Base-by-base conservation (phyloP, 2,888 invertebrate genomes). In the Eulithis prunata region DNA sequence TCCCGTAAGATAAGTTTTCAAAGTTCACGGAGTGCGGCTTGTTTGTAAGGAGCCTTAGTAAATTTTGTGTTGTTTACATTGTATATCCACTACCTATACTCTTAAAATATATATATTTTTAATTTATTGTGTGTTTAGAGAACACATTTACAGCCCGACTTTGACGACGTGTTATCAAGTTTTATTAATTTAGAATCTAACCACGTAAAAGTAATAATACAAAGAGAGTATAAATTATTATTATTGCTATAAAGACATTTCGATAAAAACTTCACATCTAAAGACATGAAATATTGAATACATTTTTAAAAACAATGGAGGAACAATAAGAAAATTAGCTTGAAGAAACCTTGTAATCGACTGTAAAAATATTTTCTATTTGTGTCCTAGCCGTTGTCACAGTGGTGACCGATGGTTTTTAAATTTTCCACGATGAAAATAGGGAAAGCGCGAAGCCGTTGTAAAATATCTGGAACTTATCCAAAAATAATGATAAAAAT, bases 391-490 rank as follows among this genome's bases (percentile, higher is more conserved):
- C 81, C 77, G 91, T 88, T 92, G 92, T 91, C 92, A 91, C 90
- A 85, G 78, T 81, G 79, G 91, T 93, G 92, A 93, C 85, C 88
- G 91, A 92, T 92, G 89, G 89, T 88, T 93, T 92, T 92, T 91
- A 91, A 91, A 92, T 91, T 91, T 91, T 91, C 84, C 74, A 82
- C 82, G 91, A 90, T 92, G 92, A 91, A 93, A 92, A 92, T 91
- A 92, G 91, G 91, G 91, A 91, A 93, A 92, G 88, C 89, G 86
- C 88, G 87, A 84, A 88, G 78, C 81, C 84, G 88, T 88, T 90
- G 89, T 91, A 88, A 88, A 88, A 83, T 83, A 79, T 84, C 90
- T 93, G 92, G 92, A 87, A 76, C 78, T 46, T 71, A 60, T 86
- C 92, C 92, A 92, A 86, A 83, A 87, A 87, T 87, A 88, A 89